Base-by-base conservation (phyloP, 2,888 invertebrate species). In the Aspidiotus rigidus region DNA sequence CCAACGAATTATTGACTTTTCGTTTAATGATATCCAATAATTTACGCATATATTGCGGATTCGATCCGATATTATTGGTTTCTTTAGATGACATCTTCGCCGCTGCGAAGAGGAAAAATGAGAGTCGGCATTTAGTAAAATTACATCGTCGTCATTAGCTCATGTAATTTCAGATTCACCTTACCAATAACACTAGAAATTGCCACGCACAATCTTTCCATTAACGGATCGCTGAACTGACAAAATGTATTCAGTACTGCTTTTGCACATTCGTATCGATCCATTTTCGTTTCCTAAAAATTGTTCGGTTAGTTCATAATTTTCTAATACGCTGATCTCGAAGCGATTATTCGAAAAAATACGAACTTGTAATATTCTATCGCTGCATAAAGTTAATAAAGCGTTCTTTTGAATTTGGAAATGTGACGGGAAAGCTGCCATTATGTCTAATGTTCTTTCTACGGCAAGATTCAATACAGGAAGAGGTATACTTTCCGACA, bases 121-220 rank as follows among this genome's bases (percentile, higher is more conserved):
- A 49, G 10, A 28, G 28, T 5, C 15, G 13, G 3, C 9, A 62
- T 10, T 17, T 28, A 28, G 28, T 28, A 16, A 13, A 61, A 57
- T 61, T 16, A 40, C n/a, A 16, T 28, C 13, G 41, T 13, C 13
- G 53, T 54, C 11, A 42, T 16, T 13, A 16, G 13, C 8, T 7
- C 7, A 64, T 42, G 7, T 41, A 53, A 69, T 55, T 17, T 70
- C 13, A 49, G 11, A 17, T 57, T 9, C 40, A 17, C 69, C 72
- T 73, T 70, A 77, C 77, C 86, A 41, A 89, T 79, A 72, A 89
- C 88, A 71, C 87, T 87, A 75, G 87, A 87, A 72, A 89, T 88
- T 0, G 88, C 88, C n/a, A 88, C 88, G 28, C 86, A 86, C 87
- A 89, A 88, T 69, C 87, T 80, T 75, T 85, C 86, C 84, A 87